Base-by-base conservation (phyloP, 2,113 vertebrate species). In the Ceyx margarethae region DNA sequence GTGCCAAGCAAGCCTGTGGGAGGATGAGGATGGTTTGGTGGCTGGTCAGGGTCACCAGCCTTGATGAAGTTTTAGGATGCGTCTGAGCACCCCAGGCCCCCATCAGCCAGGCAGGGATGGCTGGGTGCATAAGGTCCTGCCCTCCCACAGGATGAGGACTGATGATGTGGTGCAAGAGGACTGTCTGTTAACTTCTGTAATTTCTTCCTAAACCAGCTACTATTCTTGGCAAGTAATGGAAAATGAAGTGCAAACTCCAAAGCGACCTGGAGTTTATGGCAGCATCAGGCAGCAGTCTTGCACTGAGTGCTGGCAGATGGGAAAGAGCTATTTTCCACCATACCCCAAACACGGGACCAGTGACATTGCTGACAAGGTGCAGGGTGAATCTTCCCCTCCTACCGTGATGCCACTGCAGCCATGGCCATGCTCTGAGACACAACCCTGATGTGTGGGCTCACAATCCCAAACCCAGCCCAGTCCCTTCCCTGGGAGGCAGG, bases 401-500 rank as follows among this genome's bases (percentile, higher is more conserved):
- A 37, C 10, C 1, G 7, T 28, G 60, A 7, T 87, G 82, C 57
- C 42, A 9, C 48, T 9, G 3, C 28, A 58, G 40, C 62, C 40
- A 5, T 3, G 45, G 37, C 64, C 20, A 0, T 20, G 45, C 31
- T 48, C 53, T 2, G 1, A 54, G 31, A 15, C 11, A 17, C 0
- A 0, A 42, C 37, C 42, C 21, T 7, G 3, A 12, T 2, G 1
- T 0, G 0, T 40, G 62, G 43, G 5, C 26, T 91, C 35, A 46
- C 4, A 43, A 31, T 26, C 12, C 11, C 68, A 64, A 21, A 35
- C 23, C 22, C 25, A 43, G 67, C 54, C 29, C 3, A 2, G 25
- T 29, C 12, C 16, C 11, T 85, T 72, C 31, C 62, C 17, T 2
- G 5, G 17, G 26, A 40, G 45, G 15, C 35, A 60, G 46, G 66